phyloP scores from a whole-genome alignment of 35 echinoderm and acorn worm genomes.

The Chiridota heheva region DNA sequence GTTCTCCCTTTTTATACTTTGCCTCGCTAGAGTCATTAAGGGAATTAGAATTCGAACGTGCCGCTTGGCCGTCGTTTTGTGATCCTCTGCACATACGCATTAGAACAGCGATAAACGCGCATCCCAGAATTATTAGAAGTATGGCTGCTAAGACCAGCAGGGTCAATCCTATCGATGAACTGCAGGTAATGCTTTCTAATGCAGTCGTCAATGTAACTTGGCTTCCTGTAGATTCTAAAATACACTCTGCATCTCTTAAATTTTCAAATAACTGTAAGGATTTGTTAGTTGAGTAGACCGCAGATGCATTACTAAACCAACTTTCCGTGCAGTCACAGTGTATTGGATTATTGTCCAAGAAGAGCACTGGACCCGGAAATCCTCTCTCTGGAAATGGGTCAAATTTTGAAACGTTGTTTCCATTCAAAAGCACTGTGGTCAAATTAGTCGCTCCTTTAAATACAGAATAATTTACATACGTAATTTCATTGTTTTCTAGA shows the following conservation, averaged over 20 bases:
- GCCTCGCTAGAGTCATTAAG: no score
- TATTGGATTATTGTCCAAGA: constrained; percentile 1
- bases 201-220: no score
- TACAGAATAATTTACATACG: constrained; percentile 1
- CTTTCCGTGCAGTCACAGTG: constrained; percentile 3
- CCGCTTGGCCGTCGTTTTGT: not conserved
- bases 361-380: not conserved
- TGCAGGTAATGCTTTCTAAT: no score
- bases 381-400: not conserved
- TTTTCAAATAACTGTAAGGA: no score
- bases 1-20: no score
- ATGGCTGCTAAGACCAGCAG: no score
- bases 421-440: not conserved
- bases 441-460: constrained; percentile 13
- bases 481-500: constrained; percentile 20
- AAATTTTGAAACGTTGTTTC: not conserved
- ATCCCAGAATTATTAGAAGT: no score
- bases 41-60: not conserved
- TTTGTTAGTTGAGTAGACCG: no score
- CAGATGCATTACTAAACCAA: constrained; percentile 33
- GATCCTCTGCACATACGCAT: not conserved
- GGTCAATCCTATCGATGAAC: no score
- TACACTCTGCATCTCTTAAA: no score
- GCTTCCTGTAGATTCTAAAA: no score
- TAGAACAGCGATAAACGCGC: not conserved